Conservation (phyloP, 2,888 invertebrate genomes). For the Luperina testacea region DNA sequence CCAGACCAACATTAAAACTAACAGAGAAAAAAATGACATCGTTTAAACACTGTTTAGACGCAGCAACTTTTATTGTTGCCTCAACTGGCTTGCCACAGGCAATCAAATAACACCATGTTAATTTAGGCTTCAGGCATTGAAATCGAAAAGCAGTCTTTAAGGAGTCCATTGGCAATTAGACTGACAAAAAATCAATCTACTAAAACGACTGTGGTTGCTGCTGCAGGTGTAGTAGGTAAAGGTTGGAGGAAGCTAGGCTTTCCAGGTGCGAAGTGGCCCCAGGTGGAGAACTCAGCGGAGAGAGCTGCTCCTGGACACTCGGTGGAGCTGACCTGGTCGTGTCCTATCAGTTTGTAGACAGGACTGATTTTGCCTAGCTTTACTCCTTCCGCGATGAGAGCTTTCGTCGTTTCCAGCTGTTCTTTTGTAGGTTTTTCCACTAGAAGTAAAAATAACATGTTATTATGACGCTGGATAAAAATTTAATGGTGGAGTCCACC, state of each 20-base stretch:
- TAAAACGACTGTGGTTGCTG: neutral
- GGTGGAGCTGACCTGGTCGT: constrained; percentile 87
- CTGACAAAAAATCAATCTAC: neutral
- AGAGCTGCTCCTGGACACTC: constrained; percentile 92
- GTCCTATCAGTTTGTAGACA: constrained; percentile 91
- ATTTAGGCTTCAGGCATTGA: neutral
- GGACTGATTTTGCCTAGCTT: constrained; percentile 88
- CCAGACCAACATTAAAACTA: no score
- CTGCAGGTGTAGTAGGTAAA: neutral
- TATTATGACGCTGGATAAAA: neutral
- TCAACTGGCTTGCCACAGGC: neutral
- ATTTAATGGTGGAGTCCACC: neutral
- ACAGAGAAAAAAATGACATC: neutral
- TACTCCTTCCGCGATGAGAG: constrained; percentile 91
- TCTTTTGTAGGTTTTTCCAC: constrained; percentile 89
- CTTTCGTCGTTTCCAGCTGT: constrained; percentile 89
- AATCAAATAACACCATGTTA: neutral
- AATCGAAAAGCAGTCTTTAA: neutral
- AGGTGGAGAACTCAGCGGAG: constrained; percentile 90
- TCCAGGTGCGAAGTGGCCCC: constrained; percentile 88
- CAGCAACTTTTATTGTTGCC: neutral
- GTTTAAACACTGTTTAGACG: neutral
- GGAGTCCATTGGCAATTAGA: neutral
- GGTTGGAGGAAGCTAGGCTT: constrained; percentile 35
- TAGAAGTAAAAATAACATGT: constrained; percentile 67